These are phyloP conservation scores for Apistogramma diplotaenia DNA, from an alignment of 2,113 vertebrate genomes.

Conservation along the genomic window DNA sequence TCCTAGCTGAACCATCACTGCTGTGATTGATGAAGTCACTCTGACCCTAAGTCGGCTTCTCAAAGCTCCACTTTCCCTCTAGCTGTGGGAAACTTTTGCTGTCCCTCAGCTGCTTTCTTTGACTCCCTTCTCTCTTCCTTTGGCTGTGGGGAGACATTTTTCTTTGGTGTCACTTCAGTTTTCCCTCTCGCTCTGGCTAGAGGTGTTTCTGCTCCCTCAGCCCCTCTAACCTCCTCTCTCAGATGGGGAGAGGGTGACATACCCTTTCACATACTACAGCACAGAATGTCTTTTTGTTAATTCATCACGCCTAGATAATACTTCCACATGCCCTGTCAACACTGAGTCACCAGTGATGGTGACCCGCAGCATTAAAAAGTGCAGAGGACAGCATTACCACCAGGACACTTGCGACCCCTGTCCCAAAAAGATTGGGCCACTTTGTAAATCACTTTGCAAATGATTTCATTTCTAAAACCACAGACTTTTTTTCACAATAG, in stretches of 20 bases:
- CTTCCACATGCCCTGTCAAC: slow-evolving; percentile 11
- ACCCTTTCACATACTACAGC: background rate
- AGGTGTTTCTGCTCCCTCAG: background rate
- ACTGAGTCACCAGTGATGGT: background rate
- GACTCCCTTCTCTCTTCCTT: slow-evolving; percentile 15
- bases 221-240: slow-evolving; percentile 31
- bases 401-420: background rate
- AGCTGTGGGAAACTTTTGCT: slow-evolving; percentile 38
- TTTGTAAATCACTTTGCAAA: too few species aligned
- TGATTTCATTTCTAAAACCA: too few species aligned
- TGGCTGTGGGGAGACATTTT: slow-evolving; percentile 27
- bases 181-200: slow-evolving; percentile 8
- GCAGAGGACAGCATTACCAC: background rate
- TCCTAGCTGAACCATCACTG: slow-evolving; percentile 25
- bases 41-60: slow-evolving; percentile 49
- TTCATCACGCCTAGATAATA: slow-evolving; percentile 27
- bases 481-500: too few species aligned
- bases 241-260: slow-evolving; percentile 26
- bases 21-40: slow-evolving; percentile 66
- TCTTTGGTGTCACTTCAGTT: slow-evolving; percentile 50
- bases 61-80: slow-evolving; percentile 30
- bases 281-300: slow-evolving; percentile 26
- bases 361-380: background rate
- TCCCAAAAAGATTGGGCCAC: background rate
- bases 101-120: slow-evolving; percentile 31